Base-by-base conservation (phyloP, 1,140 invertebrate genomes). In the Carposina sasakii region DNA sequence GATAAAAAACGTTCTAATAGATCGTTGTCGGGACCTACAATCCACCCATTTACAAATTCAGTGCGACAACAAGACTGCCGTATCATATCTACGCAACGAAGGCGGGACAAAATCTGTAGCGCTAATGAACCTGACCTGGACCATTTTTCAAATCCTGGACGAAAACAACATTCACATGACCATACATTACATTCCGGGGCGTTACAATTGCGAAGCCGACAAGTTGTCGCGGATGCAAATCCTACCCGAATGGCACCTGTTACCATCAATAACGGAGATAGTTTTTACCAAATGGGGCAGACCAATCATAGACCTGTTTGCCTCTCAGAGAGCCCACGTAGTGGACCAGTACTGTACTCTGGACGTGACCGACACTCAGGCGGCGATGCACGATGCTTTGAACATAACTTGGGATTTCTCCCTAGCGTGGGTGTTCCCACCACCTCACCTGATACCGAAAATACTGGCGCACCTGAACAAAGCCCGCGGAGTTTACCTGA, bases 161-260 rank as follows among this genome's bases (percentile, higher is more conserved):
- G 9, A 16, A 9, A 16, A 13, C 16, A 10, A 36, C 36, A 1
- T 19, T 13, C 30, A 33, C 3, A 5, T 33, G 5, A 33, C n/a
- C 3, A 15, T 15, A 3, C 30, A 15, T 33, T 45, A 45, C 15
- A 20, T 62, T 4, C 54, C 54, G 1, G 54, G 54, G 8, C 28
- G 19, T 16, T 56, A 26, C 54, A 56, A 56, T 26, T n/a, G 10
- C 4, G 13, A 24, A 17, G 47, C 54, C 28, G 44, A 72, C 43
- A 19, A 59, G 3, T 40, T 67, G 15, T 72, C 64, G 45, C 17
- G 36, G 3, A 4, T 1, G 52, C 46, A 15, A 22, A 3, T 2
- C 1, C 52, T 58, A 2, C 55, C 63, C 34, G 65, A 71, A 16
- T 69, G 63, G 63, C 63, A 69, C 24, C 39, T 69, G 1, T 24